Conservation (phyloP, 2,888 invertebrate species). For the Oxycera nigricornis region DNA sequence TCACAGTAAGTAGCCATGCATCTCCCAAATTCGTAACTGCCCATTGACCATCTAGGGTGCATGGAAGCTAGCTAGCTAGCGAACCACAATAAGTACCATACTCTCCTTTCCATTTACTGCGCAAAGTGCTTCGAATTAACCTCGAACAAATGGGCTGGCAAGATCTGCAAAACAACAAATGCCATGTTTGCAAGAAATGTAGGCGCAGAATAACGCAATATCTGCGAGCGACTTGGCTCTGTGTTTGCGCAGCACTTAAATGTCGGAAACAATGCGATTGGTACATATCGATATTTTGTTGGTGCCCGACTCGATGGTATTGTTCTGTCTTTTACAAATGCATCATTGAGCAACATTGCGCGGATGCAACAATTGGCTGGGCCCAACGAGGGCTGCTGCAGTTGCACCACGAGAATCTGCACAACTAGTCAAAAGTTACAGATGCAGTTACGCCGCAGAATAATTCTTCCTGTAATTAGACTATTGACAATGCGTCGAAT, state of each 20-base stretch:
- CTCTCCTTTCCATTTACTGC: background rate
- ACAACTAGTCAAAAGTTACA: conserved; percentile 29
- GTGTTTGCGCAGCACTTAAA: background rate
- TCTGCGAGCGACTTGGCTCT: background rate
- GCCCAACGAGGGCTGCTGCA: background rate
- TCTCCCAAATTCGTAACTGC: background rate
- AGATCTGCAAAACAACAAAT: conserved; percentile 17
- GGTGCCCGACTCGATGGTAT: conserved; percentile 33
- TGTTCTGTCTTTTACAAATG: conserved; percentile 39
- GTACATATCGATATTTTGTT: conserved; percentile 38
- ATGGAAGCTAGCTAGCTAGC: background rate
- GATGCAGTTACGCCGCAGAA: conserved; percentile 18
- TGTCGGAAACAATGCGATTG: conserved; percentile 40
- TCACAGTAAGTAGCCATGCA: background rate
- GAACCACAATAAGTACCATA: background rate
- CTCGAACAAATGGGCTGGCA: conserved; percentile 26
- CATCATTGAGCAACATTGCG: conserved; percentile 17
- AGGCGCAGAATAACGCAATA: conserved; percentile 17
- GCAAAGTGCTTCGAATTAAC: conserved; percentile 28
- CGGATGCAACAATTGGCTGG: background rate
- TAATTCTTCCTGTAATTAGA: conserved; percentile 38
- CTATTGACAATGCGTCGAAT: conserved; percentile 30
- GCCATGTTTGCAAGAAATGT: background rate
- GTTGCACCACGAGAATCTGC: background rate
- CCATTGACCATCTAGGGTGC: background rate